phyloP scores from a whole-genome alignment of 2,797 vertebrate species.

The Cyprinodon diabolis region DNA sequence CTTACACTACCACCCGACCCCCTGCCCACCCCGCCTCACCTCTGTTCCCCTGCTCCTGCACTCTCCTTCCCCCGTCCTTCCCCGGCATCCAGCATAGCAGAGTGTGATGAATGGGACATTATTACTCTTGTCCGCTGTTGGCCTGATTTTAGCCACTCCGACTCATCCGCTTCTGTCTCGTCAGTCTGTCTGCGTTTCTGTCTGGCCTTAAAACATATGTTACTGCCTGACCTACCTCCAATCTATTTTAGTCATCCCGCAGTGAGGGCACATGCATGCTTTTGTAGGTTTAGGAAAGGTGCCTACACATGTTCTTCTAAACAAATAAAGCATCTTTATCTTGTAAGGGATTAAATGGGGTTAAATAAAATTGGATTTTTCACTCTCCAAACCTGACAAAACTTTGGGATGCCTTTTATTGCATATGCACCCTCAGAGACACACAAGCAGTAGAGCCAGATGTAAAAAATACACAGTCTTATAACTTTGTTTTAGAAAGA shows the following conservation, averaged over 20 bases:
- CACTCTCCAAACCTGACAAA: conserved; percentile 40
- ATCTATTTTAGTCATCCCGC: conserved; percentile 7
- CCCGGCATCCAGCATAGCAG: conserved; percentile 69
- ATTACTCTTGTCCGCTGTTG: conserved; percentile 82
- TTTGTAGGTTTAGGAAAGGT: not conserved
- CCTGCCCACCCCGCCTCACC: conserved; percentile 56
- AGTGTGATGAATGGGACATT: conserved; percentile 82
- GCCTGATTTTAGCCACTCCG: conserved; percentile 76
- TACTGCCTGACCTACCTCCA: not conserved
- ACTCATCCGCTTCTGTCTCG: conserved; percentile 47
- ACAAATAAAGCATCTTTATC: conserved; percentile 5
- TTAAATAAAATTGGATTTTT: conserved; percentile 40
- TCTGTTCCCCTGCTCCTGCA: conserved; percentile 69
- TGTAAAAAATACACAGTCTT: conserved; percentile 67
- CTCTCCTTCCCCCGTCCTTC: conserved; percentile 81
- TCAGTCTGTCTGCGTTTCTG: conserved; percentile 32
- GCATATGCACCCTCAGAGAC: conserved; percentile 67
- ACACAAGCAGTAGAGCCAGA: conserved; percentile 58
- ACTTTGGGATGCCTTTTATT: conserved; percentile 67
- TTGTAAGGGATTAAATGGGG: conserved; percentile 6
- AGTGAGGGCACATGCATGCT: not conserved
- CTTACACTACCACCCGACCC: conserved; percentile 48
- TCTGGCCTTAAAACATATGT: conserved; percentile 31
- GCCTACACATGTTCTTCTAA: not conserved
- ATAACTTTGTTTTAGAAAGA: conserved; percentile 70